Base-by-base conservation (phyloP, 2,113 vertebrate species). In the Myanophis thanlyinensis region DNA sequence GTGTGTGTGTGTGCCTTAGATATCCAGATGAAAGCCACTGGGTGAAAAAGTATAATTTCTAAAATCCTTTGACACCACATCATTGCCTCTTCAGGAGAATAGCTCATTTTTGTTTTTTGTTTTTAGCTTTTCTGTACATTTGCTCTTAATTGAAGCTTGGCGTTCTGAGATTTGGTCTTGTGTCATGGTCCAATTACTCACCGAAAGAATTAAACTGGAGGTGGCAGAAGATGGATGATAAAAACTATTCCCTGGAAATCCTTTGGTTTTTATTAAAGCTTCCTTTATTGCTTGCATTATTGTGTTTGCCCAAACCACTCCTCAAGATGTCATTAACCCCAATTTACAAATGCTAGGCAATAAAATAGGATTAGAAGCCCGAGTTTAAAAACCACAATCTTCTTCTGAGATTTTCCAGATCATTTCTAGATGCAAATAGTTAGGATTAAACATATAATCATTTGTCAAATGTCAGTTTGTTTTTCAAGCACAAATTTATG, bases 281-380 rank as follows among this genome's bases (percentile, higher is more conserved):
- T 94, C 95, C 95, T 92, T 96, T 97, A 97, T 94, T 96, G 94
- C 95, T 95, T 95, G 90, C 7, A 35, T 48, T 94, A 94, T 94
- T 97, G 93, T 96, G 93, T 96, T 97, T 96, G 96, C 96, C 95
- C 94, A 96, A 97, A 95, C 67, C 56, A 92, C 93, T 96, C 95
- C 96, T 96, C 94, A 95, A 96, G 93, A 96, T 97, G 96, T 96
- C 95, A 95, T 96, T 97, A 96, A 80, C 88, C 80, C 90, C 95
- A 95, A 96, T 96, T 97, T 97, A 40, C 95, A 96, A 96, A 87
- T 92, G 94, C 93, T 93, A 94, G 44, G 95, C 86, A 92, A 93
- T 94, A 91, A 89, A 94, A 93, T 93, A 93, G 93, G 95, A 96
- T 91, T 95, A 51, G n/a, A 25, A 89, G 87, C 95, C 94, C 96